Percentiles rank a stretch among this genome's conserved stretches.
These are phyloP conservation scores for Neolamprologus sp. DNA, from an alignment of 2,113 vertebrate genomes.

Conservation along the genomic window DNA sequence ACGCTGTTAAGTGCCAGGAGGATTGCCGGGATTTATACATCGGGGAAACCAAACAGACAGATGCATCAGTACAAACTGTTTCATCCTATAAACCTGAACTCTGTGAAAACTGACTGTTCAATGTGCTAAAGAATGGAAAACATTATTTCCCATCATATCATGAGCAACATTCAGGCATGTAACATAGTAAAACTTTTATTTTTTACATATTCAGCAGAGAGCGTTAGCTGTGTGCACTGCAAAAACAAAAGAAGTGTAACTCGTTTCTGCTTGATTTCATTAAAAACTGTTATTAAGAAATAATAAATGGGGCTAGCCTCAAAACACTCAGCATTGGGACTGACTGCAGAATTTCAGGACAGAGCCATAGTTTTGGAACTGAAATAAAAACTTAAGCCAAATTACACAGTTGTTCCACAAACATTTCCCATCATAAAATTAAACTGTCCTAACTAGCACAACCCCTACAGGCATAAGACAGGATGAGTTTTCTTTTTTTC, in stretches of 20 bases:
- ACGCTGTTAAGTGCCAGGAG: too few relatives aligned
- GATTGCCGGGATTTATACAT: accelerated
- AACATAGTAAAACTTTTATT: neutral
- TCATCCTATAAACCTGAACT: neutral
- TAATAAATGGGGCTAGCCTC: neutral
- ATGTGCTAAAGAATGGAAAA: neutral
- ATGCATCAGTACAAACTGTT: neutral
- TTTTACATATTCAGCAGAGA: neutral
- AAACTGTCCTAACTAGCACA: neutral
- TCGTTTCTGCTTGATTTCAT: neutral
- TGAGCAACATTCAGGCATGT: neutral
- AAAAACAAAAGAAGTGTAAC: neutral
- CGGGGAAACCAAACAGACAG: neutral
- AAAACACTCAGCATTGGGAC: neutral
- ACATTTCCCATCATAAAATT: neutral
- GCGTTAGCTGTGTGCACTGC: neutral
- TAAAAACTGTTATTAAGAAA: neutral
- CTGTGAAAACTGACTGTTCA: neutral
- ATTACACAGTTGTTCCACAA: neutral
- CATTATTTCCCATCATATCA: neutral
- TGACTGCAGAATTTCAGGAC: neutral
- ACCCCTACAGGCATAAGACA: neutral
- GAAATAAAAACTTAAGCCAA: neutral
- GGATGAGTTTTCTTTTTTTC: neutral
- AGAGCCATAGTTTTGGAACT: neutral